Conservation (phyloP, 2,888 invertebrate genomes). For the Spodoptera picta region DNA sequence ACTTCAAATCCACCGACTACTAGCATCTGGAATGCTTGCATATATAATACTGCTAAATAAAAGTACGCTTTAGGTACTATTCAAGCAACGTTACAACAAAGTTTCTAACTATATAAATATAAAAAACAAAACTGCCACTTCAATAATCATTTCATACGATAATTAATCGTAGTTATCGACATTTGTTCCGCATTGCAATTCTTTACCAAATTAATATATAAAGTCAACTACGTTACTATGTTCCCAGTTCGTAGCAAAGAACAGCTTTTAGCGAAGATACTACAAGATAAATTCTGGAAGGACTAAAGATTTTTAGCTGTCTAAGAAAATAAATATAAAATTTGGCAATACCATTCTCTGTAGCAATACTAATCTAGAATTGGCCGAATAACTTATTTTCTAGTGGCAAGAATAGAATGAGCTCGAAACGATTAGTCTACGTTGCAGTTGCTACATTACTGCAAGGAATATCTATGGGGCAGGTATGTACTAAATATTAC, state of each 20-base stretch:
- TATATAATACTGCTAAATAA: constrained; percentile 51
- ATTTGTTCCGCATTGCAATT: no score
- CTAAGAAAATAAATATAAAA: constrained; percentile 39
- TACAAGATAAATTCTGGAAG: constrained; percentile 45
- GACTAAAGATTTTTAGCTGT: constrained; percentile 46
- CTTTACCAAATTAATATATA: no score
- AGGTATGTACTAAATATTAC: constrained; percentile 34
- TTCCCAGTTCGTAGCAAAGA: constrained; percentile 8
- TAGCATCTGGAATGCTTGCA: constrained; percentile 41
- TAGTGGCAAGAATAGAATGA: constrained; percentile 75
- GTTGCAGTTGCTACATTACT: constrained; percentile 51
- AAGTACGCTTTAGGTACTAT: constrained; percentile 41
- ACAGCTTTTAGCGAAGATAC: constrained; percentile 15
- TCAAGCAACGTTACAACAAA: constrained; percentile 60
- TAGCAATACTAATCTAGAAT: constrained; percentile 51
- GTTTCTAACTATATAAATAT: constrained; percentile 34
- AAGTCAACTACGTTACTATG: constrained; percentile 5
- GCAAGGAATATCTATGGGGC: constrained; percentile 36
- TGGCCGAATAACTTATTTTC: constrained; percentile 57
- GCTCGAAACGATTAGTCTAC: constrained; percentile 61
- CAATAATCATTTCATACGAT: neutral
- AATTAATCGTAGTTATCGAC: constrained; percentile 1
- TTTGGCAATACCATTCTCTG: constrained; percentile 47
- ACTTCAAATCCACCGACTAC: constrained; percentile 44
- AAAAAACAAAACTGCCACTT: constrained; percentile 31